Base-by-base conservation (phyloP, 1,140 invertebrate species). In the Drosophila takahashii region DNA sequence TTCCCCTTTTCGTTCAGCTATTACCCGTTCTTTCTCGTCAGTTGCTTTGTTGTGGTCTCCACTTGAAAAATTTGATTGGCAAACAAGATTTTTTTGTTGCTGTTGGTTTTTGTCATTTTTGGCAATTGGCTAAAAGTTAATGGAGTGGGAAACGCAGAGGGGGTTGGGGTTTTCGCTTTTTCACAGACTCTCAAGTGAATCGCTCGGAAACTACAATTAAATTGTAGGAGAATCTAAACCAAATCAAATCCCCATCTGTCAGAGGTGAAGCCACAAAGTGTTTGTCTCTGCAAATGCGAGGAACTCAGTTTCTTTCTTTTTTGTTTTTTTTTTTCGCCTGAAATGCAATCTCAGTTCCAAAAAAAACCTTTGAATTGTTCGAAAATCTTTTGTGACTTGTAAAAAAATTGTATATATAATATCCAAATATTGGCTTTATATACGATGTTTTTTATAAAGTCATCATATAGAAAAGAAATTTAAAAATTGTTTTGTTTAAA, bases 31-130 rank as follows among this genome's bases (percentile, higher is more conserved):
- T 45, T 37, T 3, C 32, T 59, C 41, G 11, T 36, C 41, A 32
- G 66, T 69, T 39, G 61, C 61, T 57, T 70, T 70, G 64, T 70
- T 70, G 67, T 70, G 67, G 67, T 70, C 65, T 70, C 15, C 64
- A 70, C 65, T 70, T 57, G 67, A 70, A 70, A 70, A 70, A 70
- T 70, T 70, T 70, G 65, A 70, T 70, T 70, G 64, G 64, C 66
- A 70, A 70, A 70, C 66, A 56, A 69, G 66, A 69, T 39, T 70
- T 67, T 54, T 69, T 32, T 26, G 13, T 56, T 56, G 10, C 42
- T 37, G 41, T 70, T 57, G 65, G 16, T 69, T 47, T 67, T 57
- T 70, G 64, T 70, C 50, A 47, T 70, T 70, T 70, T 47, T 64
- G 48, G 64, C 39, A 70, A 70, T 70, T 70, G 48, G 66, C 50